Percentiles rank a stretch among this genome's conserved stretches.
Evolutionary conservation across 2,888 invertebrate genomes (phyloP).

Genomic region (Drosophila atroscutellata): DNA sequence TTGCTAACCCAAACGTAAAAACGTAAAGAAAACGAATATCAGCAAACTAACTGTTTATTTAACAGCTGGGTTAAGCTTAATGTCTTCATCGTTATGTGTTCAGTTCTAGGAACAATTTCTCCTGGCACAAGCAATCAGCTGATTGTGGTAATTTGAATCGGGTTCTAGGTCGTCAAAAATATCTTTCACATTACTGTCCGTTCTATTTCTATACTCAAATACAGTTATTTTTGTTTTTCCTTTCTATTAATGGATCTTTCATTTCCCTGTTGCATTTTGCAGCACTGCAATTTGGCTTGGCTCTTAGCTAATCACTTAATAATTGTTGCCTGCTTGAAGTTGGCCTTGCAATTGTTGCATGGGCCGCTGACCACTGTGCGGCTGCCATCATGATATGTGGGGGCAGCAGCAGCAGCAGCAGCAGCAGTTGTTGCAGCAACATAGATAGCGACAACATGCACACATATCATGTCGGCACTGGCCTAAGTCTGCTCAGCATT

Average conservation of each 20-base stretch:
- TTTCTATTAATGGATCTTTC: neutral
- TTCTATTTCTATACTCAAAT: neutral
- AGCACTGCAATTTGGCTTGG: neutral
- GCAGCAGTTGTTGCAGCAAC: constrained; percentile 1
- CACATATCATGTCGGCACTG: constrained; percentile 54
- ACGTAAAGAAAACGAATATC: neutral
- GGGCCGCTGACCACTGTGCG: constrained; percentile 55
- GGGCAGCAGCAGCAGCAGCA: constrained; percentile 47
- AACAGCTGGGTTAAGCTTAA: neutral
- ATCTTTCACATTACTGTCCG: neutral
- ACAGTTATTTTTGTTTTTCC: neutral
- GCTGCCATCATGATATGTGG: constrained; percentile 51
- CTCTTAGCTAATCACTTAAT: neutral
- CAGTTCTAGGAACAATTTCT: neutral
- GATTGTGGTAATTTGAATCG: constrained; percentile 1
- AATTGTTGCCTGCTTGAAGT: neutral
- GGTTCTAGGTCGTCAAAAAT: neutral
- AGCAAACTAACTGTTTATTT: neutral
- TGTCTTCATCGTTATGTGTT: neutral
- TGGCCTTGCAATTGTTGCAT: constrained; percentile 5
- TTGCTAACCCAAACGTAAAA: neutral
- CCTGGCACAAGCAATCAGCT: neutral
- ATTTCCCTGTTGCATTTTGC: neutral
- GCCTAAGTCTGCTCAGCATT: constrained; percentile 55
- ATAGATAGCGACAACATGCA: constrained; percentile 12